phyloP scores from a whole-genome alignment of 2,113 vertebrate species.

The Heterotilapia buettikoferi region DNA sequence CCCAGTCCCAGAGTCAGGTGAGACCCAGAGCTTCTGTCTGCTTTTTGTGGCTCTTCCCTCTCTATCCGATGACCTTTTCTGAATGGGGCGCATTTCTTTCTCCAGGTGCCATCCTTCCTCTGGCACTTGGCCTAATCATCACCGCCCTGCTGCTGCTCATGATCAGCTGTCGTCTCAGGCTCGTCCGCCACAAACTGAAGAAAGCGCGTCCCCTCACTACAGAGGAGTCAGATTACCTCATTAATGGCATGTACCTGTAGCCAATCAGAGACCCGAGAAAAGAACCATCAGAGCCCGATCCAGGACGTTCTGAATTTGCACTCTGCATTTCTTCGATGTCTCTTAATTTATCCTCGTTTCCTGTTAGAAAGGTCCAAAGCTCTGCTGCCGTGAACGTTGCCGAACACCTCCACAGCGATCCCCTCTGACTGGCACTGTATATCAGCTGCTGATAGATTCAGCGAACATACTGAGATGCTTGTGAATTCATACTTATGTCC shows the following conservation, averaged over 20 bases:
- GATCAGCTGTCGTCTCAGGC: conserved; percentile 85
- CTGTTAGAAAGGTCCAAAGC: background rate
- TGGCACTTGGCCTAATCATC: conserved; percentile 89
- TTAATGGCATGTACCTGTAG: conserved; percentile 99
- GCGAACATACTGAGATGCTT: conserved; percentile 2
- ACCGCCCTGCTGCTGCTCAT: conserved; percentile 89
- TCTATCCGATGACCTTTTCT: background rate
- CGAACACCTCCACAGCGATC: background rate
- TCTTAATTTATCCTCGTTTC: background rate
- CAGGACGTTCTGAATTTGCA: background rate
- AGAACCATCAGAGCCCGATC: background rate
- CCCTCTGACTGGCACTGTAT: background rate
- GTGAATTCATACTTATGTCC: background rate
- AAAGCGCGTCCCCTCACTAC: conserved; percentile 92
- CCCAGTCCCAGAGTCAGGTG: conserved; percentile 87
- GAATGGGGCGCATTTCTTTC: background rate
- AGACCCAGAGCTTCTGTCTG: background rate
- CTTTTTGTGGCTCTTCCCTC: background rate
- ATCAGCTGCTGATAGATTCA: conserved; percentile 7
- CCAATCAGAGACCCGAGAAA: background rate
- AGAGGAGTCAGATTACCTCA: conserved; percentile 98
- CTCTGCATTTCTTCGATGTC: background rate
- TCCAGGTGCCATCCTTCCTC: conserved; percentile 88
- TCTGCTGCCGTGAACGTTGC: background rate
- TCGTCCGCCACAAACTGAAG: conserved; percentile 89